Evolutionary conservation across 2,888 invertebrate species (phyloP), one percentile per base, ranked within the genome.

Genomic region (Ophioninae sp.): DNA sequence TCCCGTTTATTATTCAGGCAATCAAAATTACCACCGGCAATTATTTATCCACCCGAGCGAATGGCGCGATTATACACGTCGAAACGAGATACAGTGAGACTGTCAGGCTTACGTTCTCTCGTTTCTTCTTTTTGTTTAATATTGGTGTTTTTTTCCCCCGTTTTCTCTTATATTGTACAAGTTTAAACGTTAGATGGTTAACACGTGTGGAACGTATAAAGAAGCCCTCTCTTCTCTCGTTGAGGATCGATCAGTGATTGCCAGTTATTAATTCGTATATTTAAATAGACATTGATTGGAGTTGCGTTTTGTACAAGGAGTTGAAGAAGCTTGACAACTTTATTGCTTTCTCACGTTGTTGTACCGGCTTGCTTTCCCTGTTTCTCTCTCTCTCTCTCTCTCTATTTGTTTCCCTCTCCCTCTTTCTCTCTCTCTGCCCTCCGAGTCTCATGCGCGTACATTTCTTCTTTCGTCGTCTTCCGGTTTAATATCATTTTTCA

Each of bases 281-380:
- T 57, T 10, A 65, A 68, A 75, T 75, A 65, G 61, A 88, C 6
- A 50, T 87, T 87, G 91, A 92, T 93, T 93, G 93, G 93, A 92
- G 92, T 91, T 93, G 92, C 90, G 90, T 91, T 91, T 88, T 88
- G 87, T 89, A 88, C 81, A 86, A 85, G 39, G 77, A 77, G 70
- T 74, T 57, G 62, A 73, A 76, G 50, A 81, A 70, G 64, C 75
- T 65, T 72, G 82, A 81, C 81, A 83, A 81, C 78, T 79, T 84
- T 84, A 70, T 69, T 79, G 82, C 82, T 82, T 82, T 85, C 72
- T 78, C 79, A 69, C 89, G 89, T 91, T 90, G 92, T 92, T 93
- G 93, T 92, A 93, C 92, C 92, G 92, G 91, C 92, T 92, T 91
- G 91, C 91, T 39, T 21, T 23, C 44, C 61, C 73, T 61, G 41